These are phyloP conservation scores for Drosophila macrospina DNA, from an alignment of 2,888 invertebrate species.

Conservation along the genomic window DNA sequence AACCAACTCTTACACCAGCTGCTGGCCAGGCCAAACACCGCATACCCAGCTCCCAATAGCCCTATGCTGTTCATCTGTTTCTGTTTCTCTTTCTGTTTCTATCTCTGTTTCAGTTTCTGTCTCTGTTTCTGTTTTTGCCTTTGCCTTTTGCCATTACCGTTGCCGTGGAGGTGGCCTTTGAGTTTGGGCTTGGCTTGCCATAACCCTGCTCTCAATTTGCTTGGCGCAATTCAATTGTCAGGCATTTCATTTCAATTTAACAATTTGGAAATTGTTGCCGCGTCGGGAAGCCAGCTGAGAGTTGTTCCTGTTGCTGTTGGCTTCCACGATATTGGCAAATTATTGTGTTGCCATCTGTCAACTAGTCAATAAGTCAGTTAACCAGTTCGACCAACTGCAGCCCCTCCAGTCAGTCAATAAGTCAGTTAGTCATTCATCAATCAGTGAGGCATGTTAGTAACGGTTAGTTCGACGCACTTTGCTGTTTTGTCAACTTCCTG, in stretches of 20 bases:
- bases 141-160: constrained; percentile 5
- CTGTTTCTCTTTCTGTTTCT: neutral
- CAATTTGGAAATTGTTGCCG: constrained; percentile 63
- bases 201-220: constrained; percentile 60
- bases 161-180: constrained; percentile 5
- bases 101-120: neutral
- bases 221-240: constrained; percentile 73
- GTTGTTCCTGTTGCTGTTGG: constrained; percentile 12
- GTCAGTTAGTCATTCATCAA: constrained; percentile 24
- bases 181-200: constrained; percentile 9
- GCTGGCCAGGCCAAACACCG: neutral
- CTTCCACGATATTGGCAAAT: constrained; percentile 40
- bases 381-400: neutral
- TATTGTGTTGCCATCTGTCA: constrained; percentile 47
- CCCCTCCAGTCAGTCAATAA: constrained; percentile 14
- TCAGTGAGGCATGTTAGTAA: constrained; percentile 19
- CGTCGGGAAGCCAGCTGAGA: constrained; percentile 24
- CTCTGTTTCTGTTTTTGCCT: neutral
- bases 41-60: neutral
- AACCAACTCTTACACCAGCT: neutral
- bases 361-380: constrained; percentile 15
- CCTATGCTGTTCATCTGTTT: neutral
- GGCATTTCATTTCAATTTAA: constrained; percentile 77
- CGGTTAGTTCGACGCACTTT: constrained; percentile 33
- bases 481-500: constrained; percentile 23